Base-by-base conservation (phyloP, 2,797 vertebrate genomes). In the Xyrichtys novacula region DNA sequence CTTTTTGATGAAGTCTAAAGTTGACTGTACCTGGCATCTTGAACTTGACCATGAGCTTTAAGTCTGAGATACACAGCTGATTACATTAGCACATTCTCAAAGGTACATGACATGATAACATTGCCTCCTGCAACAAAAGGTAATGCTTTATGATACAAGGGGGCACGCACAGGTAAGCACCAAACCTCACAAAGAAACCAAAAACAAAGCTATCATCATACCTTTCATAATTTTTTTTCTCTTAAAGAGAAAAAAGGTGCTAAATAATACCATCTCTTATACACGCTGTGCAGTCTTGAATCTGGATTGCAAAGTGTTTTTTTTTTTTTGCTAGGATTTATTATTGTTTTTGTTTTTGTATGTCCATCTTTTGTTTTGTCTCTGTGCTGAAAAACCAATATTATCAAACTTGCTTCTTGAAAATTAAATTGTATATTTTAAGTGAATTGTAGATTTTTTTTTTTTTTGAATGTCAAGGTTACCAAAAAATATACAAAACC, bases 371-470 rank as follows among this genome's bases (percentile, higher is more conserved):
- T 90, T 92, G 87, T 92, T 85, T 86, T 88, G 93, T 94, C 90
- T 92, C 76, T 80, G 85, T 92, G 93, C 92, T 93, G 90, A 94
- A 91, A 92, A 91, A 92, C 43, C 89, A 93, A 90, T 89, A 95
- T 91, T 90, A 93, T 91, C 88, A 90, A 90, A 93, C 88, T 84
- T 81, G 91, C 93, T 93, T 93, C 80, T 91, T 86, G 82, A 90
- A 92, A 94, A 90, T 92, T 89, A 77, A 94, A 94, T 91, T 94
- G 94, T 94, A 94, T 94, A 94, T 94, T 95, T 94, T 91, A 94
- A 92, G 88, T 94, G 89, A 93, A 93, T 91, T 92, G 90, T 94
- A 92, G 89, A 86, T 89, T 58, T 83, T 85, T 87, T 89, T 58
- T 83, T 85, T 87, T 88, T 79, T 80, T 84, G 15, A 14, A 81